These are phyloP conservation scores for Coracias cyanogaster DNA, from an alignment of 2,797 vertebrate genomes.

Conservation along the genomic window DNA sequence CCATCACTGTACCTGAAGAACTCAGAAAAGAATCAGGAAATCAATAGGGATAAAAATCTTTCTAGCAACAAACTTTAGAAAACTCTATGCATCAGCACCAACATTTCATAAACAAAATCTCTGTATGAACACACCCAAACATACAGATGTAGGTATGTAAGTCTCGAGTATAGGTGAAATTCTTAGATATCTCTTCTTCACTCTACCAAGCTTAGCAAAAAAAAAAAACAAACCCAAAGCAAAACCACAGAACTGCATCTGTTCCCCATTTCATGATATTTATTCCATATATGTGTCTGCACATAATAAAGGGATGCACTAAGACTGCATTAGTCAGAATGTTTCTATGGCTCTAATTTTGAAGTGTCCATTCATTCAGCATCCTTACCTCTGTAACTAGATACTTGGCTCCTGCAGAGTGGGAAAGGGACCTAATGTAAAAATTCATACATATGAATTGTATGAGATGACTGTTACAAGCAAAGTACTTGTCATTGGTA, in stretches of 20 bases:
- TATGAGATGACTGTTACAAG: neutral
- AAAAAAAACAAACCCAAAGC: neutral
- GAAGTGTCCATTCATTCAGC: neutral
- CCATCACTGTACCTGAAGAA: neutral
- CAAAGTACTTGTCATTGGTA: fast-evolving
- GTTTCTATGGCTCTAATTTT: neutral
- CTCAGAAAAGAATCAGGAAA: neutral
- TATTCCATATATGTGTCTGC: neutral
- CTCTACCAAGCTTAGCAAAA: neutral
- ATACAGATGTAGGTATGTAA: fast-evolving
- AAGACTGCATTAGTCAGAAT: neutral
- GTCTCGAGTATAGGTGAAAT: neutral
- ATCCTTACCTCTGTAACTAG: neutral
- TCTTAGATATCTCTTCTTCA: neutral
- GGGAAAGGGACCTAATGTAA: neutral
- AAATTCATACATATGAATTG: neutral
- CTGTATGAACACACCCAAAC: fast-evolving
- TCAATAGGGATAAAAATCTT: neutral
- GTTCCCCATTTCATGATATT: neutral
- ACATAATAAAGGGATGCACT: neutral
- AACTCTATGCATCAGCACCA: neutral
- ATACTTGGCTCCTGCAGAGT: fast-evolving
- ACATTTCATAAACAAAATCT: neutral
- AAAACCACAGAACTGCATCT: neutral
- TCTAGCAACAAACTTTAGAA: neutral